Percentiles rank a stretch among this genome's conserved stretches.
phyloP scores from a whole-genome alignment of 2,888 invertebrate species.

The Luperina nickerlii region DNA sequence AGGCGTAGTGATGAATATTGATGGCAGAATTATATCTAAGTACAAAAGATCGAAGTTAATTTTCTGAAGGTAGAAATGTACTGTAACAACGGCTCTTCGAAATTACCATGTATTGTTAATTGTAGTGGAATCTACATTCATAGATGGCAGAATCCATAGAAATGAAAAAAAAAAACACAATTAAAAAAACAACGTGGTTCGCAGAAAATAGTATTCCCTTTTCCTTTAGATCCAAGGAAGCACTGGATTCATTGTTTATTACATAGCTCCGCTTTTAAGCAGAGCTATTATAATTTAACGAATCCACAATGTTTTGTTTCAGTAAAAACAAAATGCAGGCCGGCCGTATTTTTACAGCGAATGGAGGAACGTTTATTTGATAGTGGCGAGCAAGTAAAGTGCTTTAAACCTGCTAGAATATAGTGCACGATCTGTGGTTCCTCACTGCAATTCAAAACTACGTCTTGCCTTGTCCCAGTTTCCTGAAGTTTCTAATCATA shows the following conservation, averaged over 20 bases:
- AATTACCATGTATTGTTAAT: neutral
- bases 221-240: constrained; percentile 29
- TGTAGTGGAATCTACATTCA: neutral
- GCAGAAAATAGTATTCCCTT: constrained; percentile 20
- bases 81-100: neutral
- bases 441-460: constrained; percentile 58
- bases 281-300: constrained; percentile 46
- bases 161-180: too few species aligned
- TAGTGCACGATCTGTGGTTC: constrained; percentile 33
- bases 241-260: constrained; percentile 7
- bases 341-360: constrained; percentile 48
- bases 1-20: constrained; percentile 4
- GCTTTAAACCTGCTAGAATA: constrained; percentile 47
- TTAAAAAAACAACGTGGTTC: constrained; percentile 5
- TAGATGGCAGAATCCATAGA: neutral
- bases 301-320: constrained; percentile 56
- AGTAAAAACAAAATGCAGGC: constrained; percentile 57
- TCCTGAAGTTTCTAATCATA: constrained; percentile 61
- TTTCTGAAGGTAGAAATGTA: neutral
- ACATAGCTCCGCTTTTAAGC: constrained; percentile 11
- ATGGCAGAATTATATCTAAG: constrained; percentile 1
- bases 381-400: constrained; percentile 27
- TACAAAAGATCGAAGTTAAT: neutral
- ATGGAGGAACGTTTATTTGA: constrained; percentile 39
- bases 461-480: constrained; percentile 55